Conservation (phyloP, 2,888 invertebrate species). For the Parnassius apollo region DNA sequence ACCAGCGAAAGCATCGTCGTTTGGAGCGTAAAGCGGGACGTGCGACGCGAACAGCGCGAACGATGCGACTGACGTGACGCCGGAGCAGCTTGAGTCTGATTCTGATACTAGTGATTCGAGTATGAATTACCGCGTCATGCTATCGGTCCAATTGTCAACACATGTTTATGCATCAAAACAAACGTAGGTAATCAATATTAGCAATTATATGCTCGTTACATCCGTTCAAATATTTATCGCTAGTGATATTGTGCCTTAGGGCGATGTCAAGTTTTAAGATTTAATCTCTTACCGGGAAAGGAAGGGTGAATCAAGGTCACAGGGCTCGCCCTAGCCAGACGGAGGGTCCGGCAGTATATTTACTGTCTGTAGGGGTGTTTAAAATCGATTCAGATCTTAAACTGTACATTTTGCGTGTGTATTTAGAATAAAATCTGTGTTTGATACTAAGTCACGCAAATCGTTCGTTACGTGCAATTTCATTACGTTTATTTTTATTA, state of each 20-base stretch:
- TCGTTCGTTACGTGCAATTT: not conserved
- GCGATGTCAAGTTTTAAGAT: conserved; percentile 10
- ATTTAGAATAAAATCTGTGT: conserved; percentile 11
- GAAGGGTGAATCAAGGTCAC: conserved; percentile 53
- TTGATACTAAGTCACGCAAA: not conserved
- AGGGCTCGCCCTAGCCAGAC: conserved; percentile 62
- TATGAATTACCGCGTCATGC: conserved; percentile 47
- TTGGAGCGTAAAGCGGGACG: conserved; percentile 41
- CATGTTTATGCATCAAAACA: conserved; percentile 12
- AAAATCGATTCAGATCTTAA: conserved; percentile 44
- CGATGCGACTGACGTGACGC: conserved; percentile 59
- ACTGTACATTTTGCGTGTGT: conserved; percentile 25
- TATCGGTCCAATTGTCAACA: conserved; percentile 34
- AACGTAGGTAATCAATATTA: conserved; percentile 12
- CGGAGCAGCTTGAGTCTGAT: conserved; percentile 30
- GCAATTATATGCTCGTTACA: not conserved
- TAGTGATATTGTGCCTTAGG: conserved; percentile 16
- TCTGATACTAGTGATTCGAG: conserved; percentile 35
- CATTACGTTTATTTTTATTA: not conserved
- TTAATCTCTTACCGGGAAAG: conserved; percentile 27
- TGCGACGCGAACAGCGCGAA: conserved; percentile 62
- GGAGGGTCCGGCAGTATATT: conserved; percentile 50
- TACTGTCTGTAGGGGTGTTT: conserved; percentile 39
- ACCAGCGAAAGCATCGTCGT: conserved; percentile 56
- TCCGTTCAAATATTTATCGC: conserved; percentile 7